phyloP scores from a whole-genome alignment of 2,888 invertebrate genomes.

The Neoitamus cyanurus region DNA sequence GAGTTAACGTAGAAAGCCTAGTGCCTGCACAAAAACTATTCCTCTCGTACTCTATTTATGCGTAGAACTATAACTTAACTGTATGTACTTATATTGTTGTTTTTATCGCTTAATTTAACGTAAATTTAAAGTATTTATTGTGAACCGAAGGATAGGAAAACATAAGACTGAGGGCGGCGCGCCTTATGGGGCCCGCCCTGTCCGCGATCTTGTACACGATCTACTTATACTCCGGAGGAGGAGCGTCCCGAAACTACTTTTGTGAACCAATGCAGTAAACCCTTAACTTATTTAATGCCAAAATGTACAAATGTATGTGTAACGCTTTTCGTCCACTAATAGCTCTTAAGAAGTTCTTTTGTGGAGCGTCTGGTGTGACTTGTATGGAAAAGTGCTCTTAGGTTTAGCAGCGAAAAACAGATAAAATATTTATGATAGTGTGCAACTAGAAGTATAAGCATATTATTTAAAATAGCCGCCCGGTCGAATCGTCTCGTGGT shows the following conservation, averaged over 20 bases:
- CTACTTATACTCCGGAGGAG: background rate
- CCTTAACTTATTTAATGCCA: conserved; percentile 40
- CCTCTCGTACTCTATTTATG: conserved; percentile 21
- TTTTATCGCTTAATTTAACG: conserved; percentile 41
- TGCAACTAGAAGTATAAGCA: background rate
- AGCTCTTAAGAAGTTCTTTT: conserved; percentile 40
- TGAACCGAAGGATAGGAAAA: conserved; percentile 15
- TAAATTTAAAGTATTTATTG: conserved; percentile 44
- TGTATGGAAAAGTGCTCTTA: conserved; percentile 4
- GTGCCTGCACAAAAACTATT: background rate
- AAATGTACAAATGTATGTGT: conserved; percentile 44
- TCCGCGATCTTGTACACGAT: background rate
- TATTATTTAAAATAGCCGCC: background rate
- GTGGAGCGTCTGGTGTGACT: background rate
- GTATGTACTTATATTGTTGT: conserved; percentile 44
- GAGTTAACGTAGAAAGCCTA: conserved; percentile 60
- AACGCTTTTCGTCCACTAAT: conserved; percentile 28
- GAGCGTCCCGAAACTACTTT: background rate
- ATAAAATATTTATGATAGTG: conserved; percentile 22
- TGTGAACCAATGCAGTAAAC: conserved; percentile 37
- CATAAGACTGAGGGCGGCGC: conserved; percentile 36
- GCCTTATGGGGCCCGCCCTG: background rate
- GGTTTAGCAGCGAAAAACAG: background rate
- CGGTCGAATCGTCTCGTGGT: background rate
- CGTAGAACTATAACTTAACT: conserved; percentile 21